Base-by-base conservation (phyloP, 2,888 invertebrate species). In the Orthosia incerta region DNA sequence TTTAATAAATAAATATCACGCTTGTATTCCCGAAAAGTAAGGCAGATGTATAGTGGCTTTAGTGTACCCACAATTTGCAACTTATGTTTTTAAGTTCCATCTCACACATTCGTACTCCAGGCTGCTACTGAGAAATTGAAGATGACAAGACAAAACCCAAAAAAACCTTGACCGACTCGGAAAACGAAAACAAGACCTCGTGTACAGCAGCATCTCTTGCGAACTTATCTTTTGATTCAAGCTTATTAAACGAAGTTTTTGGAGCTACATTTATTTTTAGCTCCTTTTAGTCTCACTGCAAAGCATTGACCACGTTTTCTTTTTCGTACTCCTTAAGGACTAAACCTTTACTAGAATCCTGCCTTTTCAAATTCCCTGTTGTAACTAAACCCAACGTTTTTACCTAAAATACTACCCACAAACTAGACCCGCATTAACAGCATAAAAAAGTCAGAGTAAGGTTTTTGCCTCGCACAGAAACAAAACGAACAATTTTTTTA, bases 311-410 rank as follows among this genome's bases (percentile, higher is more conserved):
- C 45, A 16, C 50, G 11, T 23, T 62, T 56, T 51, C 26, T 74
- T 74, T 77, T 23, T 23, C 12, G 15, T 46, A 56, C n/a, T 56
- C 79, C 61, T 56, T 4, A 61, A 18, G 78, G 74, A 56, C 11
- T 12, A 18, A 7, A 78, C 61, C 78, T 70, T 55, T 18, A 75
- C 70, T 71, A 78, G 20, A 45, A n/a, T 57, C 5, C 13, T 26
- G n/a, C 51, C 59, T 74, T 68, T 77, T 31, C n/a, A 23, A 75
- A 75, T 61, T 75, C 71, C 71, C 75, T 51, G 12, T 56, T 46
- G 79, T 69, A 46, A 45, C 31, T 51, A 51, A 71, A 56, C 23
- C 50, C 45, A 56, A 78, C 45, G 55, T 69, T 56, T 69, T 50
- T 50, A 61, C 20, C 45, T 61, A 31, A 78, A 78, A 56, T 46